phyloP scores from a whole-genome alignment of 1,140 invertebrate genomes.

The Platorchestia sp. region DNA sequence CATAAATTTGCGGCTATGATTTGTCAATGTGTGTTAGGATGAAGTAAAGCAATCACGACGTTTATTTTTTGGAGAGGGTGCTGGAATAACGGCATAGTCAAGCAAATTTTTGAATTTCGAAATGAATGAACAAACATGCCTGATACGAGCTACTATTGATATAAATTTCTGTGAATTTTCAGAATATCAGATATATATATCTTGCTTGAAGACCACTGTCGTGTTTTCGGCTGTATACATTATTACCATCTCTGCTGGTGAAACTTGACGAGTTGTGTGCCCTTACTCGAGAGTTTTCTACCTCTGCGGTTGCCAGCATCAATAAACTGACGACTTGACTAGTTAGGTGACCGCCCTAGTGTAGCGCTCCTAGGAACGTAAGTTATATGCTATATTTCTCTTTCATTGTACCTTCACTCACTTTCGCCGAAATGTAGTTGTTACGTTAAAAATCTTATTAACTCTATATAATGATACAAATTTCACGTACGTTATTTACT shows the following conservation, averaged over 20 bases:
- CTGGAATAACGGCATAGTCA: neutral
- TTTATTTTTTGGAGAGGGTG: neutral
- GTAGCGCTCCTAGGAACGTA: neutral
- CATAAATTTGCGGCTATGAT: neutral
- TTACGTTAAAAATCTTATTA: slow-evolving; percentile 15
- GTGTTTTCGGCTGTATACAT: neutral
- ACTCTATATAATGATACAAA: neutral
- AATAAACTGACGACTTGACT: neutral
- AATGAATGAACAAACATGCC: neutral
- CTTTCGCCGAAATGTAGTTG: neutral
- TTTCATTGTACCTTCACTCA: slow-evolving; percentile 9
- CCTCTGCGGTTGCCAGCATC: neutral
- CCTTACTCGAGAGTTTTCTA: neutral
- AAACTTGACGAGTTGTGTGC: neutral
- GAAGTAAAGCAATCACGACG: neutral
- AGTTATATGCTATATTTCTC: slow-evolving; percentile 26
- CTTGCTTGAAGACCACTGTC: neutral
- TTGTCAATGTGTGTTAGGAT: neutral
- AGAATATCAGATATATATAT: neutral
- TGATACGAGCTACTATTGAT: neutral
- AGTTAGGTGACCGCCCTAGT: neutral
- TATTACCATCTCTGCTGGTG: neutral
- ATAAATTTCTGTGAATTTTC: neutral
- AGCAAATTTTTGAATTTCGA: neutral
- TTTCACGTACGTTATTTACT: slow-evolving; percentile 4